These are phyloP conservation scores for Balaenoptera acutorostrata DNA, from an alignment of 2,113 vertebrate species.

Conservation along the genomic window DNA sequence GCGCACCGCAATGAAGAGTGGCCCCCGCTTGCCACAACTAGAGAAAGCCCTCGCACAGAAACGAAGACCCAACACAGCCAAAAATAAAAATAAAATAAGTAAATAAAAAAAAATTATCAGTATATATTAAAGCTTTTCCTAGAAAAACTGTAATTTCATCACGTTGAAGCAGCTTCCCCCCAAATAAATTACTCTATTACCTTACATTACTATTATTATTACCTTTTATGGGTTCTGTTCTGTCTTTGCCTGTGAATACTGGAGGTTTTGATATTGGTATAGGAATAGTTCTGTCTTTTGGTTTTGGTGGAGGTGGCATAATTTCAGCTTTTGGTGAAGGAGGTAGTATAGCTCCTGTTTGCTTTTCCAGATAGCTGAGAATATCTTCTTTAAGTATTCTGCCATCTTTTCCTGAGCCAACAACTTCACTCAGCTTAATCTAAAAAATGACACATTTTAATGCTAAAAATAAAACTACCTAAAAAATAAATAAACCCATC, in stretches of 20 bases:
- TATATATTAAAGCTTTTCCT: not conserved
- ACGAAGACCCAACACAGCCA: too few species aligned
- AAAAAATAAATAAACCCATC: not conserved
- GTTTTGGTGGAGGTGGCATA: conserved; percentile 77
- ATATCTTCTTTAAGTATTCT: conserved; percentile 99
- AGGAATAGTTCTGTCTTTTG: conserved; percentile 77
- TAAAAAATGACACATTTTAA: conserved; percentile 71
- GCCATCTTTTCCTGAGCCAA: conserved; percentile 94
- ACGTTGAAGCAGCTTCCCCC: not conserved
- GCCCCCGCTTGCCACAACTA: too few species aligned
- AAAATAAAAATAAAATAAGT: too few species aligned
- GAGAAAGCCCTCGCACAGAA: too few species aligned
- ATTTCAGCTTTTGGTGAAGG: conserved; percentile 89
- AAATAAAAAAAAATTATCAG: not conserved
- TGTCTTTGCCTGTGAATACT: conserved; percentile 88
- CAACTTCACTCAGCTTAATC: conserved; percentile 97
- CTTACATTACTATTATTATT: not conserved
- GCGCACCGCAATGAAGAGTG: too few species aligned
- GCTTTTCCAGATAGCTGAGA: conserved; percentile 93
- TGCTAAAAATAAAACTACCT: not conserved
- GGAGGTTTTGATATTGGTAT: conserved; percentile 73
- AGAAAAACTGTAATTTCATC: not conserved
- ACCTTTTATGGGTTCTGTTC: conserved; percentile 93
- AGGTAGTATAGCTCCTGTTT: conserved; percentile 96
- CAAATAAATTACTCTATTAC: not conserved